Evolutionary conservation across 1,140 invertebrate species (phyloP).

Genomic region (Danaus plexippus): DNA sequence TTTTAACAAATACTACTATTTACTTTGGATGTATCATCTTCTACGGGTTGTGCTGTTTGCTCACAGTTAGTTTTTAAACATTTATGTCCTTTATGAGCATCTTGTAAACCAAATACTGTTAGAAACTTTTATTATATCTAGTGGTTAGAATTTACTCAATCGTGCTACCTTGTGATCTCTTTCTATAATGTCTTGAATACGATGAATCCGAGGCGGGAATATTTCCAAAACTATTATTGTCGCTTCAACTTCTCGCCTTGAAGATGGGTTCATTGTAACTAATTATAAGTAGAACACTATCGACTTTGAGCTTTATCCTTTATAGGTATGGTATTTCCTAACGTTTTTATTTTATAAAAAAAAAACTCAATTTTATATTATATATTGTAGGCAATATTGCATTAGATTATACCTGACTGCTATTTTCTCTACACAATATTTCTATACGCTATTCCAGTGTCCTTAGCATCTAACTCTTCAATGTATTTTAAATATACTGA

Average conservation of each 20-base stretch:
- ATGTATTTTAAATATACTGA: constrained; percentile 12
- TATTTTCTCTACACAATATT: constrained; percentile 50
- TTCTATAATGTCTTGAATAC: constrained; percentile 14
- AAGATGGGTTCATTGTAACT: too few relatives aligned
- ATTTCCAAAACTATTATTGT: too few relatives aligned
- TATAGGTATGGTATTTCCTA: too few relatives aligned
- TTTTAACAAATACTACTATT: constrained; percentile 1
- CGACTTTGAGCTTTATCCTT: too few relatives aligned
- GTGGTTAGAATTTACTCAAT: constrained; percentile 8
- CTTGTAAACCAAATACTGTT: constrained; percentile 25
- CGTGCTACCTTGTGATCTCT: constrained; percentile 27
- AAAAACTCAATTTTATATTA: too few relatives aligned
- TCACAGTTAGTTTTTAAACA: constrained; percentile 37
- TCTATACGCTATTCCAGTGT: constrained; percentile 26
- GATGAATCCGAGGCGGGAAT: too few relatives aligned
- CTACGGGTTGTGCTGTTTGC: constrained; percentile 52
- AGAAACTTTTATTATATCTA: constrained; percentile 5
- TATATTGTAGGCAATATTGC: too few relatives aligned
- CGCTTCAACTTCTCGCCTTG: too few relatives aligned
- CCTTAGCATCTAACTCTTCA: constrained; percentile 3
- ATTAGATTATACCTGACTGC: constrained; percentile 30
- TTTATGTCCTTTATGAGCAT: constrained; percentile 26
- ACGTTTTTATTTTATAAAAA: too few relatives aligned
- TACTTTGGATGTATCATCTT: constrained; percentile 20
- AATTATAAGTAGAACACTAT: too few relatives aligned